A percentile compares a stretch with the other conserved stretches of the same genome.
These are phyloP conservation scores for Cinclus mexicanus DNA, from an alignment of 2,113 vertebrate species.

Conservation along the genomic window DNA sequence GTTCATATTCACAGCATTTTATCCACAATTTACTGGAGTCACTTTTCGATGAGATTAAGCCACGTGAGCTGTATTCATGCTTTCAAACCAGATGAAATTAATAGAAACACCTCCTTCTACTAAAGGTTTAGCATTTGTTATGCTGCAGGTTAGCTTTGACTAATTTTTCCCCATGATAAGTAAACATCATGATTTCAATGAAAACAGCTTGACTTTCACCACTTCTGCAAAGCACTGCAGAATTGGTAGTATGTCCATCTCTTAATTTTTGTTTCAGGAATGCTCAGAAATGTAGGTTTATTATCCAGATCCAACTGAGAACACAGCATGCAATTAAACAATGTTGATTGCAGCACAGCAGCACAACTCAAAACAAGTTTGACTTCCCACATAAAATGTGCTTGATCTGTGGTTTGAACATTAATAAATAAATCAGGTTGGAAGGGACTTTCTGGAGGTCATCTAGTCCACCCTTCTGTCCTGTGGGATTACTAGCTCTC, in stretches of 20 bases:
- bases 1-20: constrained; percentile 13
- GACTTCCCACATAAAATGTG: neutral
- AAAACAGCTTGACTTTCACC: neutral
- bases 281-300: neutral
- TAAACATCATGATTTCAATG: neutral
- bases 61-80: neutral
- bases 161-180: neutral
- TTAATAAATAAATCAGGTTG: neutral
- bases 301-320: neutral
- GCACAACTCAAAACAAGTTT: neutral
- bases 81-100: neutral
- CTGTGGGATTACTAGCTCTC: neutral
- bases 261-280: neutral
- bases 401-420: neutral
- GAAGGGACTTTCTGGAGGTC: neutral
- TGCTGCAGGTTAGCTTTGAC: neutral
- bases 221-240: neutral
- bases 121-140: neutral
- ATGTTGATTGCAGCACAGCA: neutral
- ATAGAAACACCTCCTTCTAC: neutral
- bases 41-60: constrained; percentile 6
- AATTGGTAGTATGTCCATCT: neutral
- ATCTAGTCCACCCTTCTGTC: rapidly evolving
- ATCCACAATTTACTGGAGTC: constrained; percentile 2
- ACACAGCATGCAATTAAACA: neutral